Percentiles rank a stretch among this genome's conserved stretches.
These are phyloP conservation scores for Sarcophaga subvicina DNA, from an alignment of 2,888 invertebrate species.

Conservation along the genomic window DNA sequence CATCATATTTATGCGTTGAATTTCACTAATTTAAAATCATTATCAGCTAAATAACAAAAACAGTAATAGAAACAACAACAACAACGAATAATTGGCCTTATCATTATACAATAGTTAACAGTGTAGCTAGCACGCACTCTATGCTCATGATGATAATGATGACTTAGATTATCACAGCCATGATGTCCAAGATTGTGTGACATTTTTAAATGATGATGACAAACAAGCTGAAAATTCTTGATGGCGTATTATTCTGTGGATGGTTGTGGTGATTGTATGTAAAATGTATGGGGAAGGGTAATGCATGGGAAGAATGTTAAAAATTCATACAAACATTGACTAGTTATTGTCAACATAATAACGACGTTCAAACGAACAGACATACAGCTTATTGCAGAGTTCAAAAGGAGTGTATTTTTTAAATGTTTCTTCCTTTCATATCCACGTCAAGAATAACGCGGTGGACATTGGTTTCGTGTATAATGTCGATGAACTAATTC, in stretches of 20 bases:
- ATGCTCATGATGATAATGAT: slow-evolving; percentile 24
- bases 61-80: too few species aligned
- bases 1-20: slow-evolving; percentile 6
- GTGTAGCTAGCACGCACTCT: not conserved
- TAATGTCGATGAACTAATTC: too few species aligned
- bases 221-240: slow-evolving; percentile 13
- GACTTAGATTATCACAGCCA: not conserved
- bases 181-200: slow-evolving; percentile 3
- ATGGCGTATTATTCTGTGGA: too few species aligned
- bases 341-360: slow-evolving; percentile 17
- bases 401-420: not conserved
- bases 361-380: not conserved
- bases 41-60: slow-evolving; percentile 5
- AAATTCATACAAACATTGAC: not conserved
- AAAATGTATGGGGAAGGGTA: not conserved
- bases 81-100: not conserved
- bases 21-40: slow-evolving; percentile 31
- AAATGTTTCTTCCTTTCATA: too few species aligned
- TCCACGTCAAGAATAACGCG: too few species aligned
- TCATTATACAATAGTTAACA: slow-evolving; percentile 11
- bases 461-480: too few species aligned
- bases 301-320: too few species aligned
- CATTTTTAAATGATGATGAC: slow-evolving; percentile 25
- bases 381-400: not conserved
- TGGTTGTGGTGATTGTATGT: not conserved